Evolutionary conservation across 2,113 vertebrate species (phyloP).

Genomic region (Chrysochloris asiatica): DNA sequence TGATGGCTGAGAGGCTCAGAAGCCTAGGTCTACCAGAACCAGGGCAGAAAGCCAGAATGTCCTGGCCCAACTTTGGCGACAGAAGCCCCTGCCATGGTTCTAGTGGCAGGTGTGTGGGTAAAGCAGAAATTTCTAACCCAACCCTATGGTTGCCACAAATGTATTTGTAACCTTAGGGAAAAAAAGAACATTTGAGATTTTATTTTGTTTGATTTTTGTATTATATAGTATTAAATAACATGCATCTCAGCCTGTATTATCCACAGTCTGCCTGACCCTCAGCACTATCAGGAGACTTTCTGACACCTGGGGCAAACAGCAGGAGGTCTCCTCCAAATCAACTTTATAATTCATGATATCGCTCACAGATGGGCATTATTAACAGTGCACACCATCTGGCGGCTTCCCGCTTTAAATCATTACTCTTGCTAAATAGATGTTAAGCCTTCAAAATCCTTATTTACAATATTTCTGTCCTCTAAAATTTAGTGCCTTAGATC

Average conservation of each 20-base stretch:
- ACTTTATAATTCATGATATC: slow-evolving; percentile 46
- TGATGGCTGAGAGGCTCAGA: not conserved
- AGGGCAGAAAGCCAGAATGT: not conserved
- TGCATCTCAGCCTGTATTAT: not conserved
- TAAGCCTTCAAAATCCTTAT: slow-evolving; percentile 51
- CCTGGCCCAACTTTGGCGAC: rapidly evolving
- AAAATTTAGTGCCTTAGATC: not conserved
- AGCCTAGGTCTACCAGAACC: not conserved
- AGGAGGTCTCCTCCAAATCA: slow-evolving; percentile 2
- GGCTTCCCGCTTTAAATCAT: slow-evolving; percentile 42
- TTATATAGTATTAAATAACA: not conserved
- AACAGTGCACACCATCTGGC: slow-evolving; percentile 60
- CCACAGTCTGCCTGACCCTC: not conserved
- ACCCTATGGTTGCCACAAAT: not conserved
- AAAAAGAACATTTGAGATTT: not conserved
- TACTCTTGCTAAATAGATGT: slow-evolving; percentile 60
- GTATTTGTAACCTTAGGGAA: not conserved
- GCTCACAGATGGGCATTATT: slow-evolving; percentile 62
- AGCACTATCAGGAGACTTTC: not conserved
- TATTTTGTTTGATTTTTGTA: not conserved
- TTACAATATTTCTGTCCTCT: slow-evolving; percentile 15
- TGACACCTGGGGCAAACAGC: slow-evolving; percentile 32
- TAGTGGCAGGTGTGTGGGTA: not conserved
- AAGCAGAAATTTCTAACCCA: not conserved
- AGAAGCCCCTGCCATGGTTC: rapidly evolving